These are phyloP conservation scores for Leiothrix lutea DNA, from an alignment of 2,113 vertebrate species.

Conservation along the genomic window DNA sequence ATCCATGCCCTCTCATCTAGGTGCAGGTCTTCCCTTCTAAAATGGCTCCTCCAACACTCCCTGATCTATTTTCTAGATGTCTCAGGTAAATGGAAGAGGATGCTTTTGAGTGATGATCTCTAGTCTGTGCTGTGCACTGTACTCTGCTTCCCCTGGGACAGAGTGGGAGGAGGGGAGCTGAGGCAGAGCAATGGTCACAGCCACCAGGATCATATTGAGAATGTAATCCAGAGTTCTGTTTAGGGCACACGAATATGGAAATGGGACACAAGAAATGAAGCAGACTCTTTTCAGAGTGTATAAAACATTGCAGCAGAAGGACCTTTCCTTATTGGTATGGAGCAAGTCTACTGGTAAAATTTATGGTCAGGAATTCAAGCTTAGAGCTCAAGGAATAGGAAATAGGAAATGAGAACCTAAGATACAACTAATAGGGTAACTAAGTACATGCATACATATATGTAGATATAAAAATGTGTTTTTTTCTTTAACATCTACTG, in stretches of 20 bases:
- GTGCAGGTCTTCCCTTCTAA: not conserved
- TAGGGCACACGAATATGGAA: not conserved
- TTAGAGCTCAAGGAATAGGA: not conserved
- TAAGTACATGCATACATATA: not conserved
- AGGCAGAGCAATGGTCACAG: not conserved
- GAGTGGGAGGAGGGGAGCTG: not conserved
- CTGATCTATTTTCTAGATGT: not conserved
- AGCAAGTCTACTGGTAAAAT: not conserved
- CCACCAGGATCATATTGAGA: not conserved
- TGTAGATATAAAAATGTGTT: not conserved
- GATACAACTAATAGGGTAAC: not conserved
- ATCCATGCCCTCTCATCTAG: not conserved
- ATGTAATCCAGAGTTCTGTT: not conserved
- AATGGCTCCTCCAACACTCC: not conserved
- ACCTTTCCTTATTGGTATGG: not conserved
- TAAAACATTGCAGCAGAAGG: not conserved
- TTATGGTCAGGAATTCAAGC: not conserved
- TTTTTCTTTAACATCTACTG: not conserved
- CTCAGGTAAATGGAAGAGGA: not conserved
- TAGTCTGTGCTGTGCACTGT: rapidly evolving
- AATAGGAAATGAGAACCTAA: not conserved
- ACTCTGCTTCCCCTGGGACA: rapidly evolving
- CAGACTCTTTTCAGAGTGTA: not conserved
- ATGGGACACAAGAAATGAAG: not conserved
- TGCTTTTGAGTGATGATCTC: not conserved